phyloP scores from a whole-genome alignment of 1,140 invertebrate species.

The Saxidomus purpurata region DNA sequence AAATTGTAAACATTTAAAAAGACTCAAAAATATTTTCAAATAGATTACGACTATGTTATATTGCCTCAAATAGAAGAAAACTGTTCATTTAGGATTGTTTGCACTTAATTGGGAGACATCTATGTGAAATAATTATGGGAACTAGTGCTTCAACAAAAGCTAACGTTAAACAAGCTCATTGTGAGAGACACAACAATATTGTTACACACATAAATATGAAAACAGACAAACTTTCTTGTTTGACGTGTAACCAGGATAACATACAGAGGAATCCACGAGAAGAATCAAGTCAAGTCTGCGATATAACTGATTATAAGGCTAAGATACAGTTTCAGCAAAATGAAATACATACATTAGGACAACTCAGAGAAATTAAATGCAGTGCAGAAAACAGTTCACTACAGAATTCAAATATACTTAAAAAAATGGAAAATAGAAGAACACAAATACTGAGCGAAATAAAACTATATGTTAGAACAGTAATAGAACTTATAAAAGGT shows the following conservation, averaged over 20 bases:
- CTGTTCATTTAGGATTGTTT: too few species aligned
- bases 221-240: conserved; percentile 15
- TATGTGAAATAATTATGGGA: not conserved
- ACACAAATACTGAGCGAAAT: conserved; percentile 38
- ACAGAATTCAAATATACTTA: not conserved
- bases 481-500: conserved; percentile 15
- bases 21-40: too few species aligned
- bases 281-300: not conserved
- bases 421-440: conserved; percentile 31
- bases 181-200: conserved; percentile 20
- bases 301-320: not conserved
- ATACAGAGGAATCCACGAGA: not conserved
- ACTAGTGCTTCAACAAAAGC: not conserved
- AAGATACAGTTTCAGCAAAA: conserved; percentile 23
- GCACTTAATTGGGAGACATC: too few species aligned
- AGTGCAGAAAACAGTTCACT: not conserved
- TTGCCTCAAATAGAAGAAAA: too few species aligned
- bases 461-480: conserved; percentile 28
- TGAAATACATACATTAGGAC: not conserved
- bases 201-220: conserved; percentile 30
- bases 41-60: too few species aligned
- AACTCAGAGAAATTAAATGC: not conserved
- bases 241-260: conserved; percentile 22
- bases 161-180: not conserved
- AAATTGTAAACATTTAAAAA: too few species aligned